These are phyloP conservation scores for Mixornis gularis DNA, from an alignment of 2,113 vertebrate genomes.

Conservation along the genomic window DNA sequence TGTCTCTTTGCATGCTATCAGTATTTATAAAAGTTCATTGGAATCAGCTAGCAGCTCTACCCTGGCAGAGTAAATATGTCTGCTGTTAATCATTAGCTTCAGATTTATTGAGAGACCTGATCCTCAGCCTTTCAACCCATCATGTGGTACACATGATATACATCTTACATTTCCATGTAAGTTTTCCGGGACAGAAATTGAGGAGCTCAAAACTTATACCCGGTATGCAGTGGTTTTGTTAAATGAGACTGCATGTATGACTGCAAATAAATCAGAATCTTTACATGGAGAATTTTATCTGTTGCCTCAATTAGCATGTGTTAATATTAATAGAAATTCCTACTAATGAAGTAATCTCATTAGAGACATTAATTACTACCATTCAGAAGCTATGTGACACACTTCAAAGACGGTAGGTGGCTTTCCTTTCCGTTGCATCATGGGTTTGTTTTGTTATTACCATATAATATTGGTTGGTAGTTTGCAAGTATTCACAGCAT, in stretches of 20 bases:
- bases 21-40: background rate
- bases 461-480: background rate
- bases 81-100: constrained; percentile 47
- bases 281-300: background rate
- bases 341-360: constrained; percentile 2
- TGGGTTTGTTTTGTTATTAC: background rate
- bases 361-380: background rate
- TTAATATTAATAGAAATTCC: constrained; percentile 19
- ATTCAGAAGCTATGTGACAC: background rate
- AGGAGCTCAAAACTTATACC: background rate
- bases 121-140: background rate
- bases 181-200: background rate
- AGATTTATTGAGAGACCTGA: background rate
- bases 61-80: constrained; percentile 14
- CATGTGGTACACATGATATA: background rate
- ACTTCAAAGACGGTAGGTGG: background rate
- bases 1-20: background rate
- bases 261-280: background rate
- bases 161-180: background rate
- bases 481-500: background rate
- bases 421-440: constrained; percentile 14
- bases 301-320: background rate
- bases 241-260: background rate
- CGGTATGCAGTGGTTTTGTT: background rate
- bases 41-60: background rate